Evolutionary conservation across 2,888 invertebrate genomes (phyloP), one percentile per base, ranked within the genome.

Genomic region (Aspidapion aeneum): DNA sequence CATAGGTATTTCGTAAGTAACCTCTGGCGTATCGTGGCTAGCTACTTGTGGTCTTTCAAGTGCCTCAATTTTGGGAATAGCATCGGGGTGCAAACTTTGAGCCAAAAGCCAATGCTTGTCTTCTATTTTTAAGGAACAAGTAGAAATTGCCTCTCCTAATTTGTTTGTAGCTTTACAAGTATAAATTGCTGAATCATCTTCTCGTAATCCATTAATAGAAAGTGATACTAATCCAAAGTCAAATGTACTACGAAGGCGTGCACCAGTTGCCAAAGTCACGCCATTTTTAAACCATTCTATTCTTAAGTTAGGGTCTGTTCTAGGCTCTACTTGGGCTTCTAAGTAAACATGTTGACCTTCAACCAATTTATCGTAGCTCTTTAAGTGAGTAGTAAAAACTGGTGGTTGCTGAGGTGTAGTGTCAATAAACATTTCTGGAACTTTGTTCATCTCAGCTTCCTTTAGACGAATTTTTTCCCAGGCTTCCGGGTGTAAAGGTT

Each of bases 171-270:
- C 98, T 80, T 93, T 93, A 82, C 97, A 97, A 1, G 95, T 95
- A 77, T 98, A 98, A 72, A 96, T 91, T 3, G 96, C 98, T 1
- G 94, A 94, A 81, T 98, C 98, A 73, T 96, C 95, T 57, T 88
- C 86, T 72, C 96, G 86, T 54, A 96, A 76, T 1, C 94, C 90
- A 75, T 94, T 93, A 65, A 97, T 90, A 17, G 96, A 94, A 21
- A 97, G 81, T 0, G 96, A 94, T 0, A 98, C 98, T 65, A 96
- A 86, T 57, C 98, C 98, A 80, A 99, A 98, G 78, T 99, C 98
- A 75, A 98, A 95, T 21, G 95, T 93, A 71, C 96, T 96, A 75
- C 94, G 90, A 67, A 97, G 86, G 71, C 98, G 87, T 48, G 96
- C 91, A 70, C 94, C 94, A 64, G 93, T 93, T 64, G 92, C 91